Conservation (phyloP, 2,888 invertebrate species). For the Vannuccia rotundouncinata region DNA sequence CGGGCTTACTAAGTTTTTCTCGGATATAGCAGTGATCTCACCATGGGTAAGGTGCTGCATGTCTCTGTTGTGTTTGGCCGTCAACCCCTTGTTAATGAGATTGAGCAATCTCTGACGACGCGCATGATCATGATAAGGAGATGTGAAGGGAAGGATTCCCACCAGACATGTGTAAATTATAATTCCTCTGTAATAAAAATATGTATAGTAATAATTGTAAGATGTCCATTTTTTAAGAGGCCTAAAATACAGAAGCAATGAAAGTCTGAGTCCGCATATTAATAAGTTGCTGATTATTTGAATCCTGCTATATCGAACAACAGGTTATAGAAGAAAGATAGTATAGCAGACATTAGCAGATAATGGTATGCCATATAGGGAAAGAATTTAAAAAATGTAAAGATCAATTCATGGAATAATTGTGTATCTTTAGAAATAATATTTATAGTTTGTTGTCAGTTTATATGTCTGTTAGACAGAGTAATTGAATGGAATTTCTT, state of each 20-base stretch:
- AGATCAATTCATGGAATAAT: no score
- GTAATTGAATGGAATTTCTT: no score
- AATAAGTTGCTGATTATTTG: no score
- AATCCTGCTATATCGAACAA: no score
- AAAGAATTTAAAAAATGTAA: background rate
- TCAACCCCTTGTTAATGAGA: slow-evolving; percentile 66
- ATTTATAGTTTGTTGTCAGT: no score
- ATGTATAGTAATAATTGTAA: background rate
- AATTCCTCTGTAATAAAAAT: slow-evolving; percentile 62
- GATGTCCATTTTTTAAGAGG: background rate
- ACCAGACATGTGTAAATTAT: slow-evolving; percentile 70
- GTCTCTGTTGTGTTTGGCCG: slow-evolving; percentile 59
- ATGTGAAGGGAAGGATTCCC: slow-evolving; percentile 65
- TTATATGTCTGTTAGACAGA: no score
- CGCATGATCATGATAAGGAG: slow-evolving; percentile 55
- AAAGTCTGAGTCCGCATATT: no score
- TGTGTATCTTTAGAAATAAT: no score
- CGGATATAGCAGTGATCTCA: no score
- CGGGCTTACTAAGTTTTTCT: no score
- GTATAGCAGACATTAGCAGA: background rate
- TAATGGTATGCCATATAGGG: background rate
- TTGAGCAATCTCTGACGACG: slow-evolving; percentile 63
- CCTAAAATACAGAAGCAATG: no score
- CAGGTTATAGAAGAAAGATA: background rate
- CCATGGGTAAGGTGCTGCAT: slow-evolving; percentile 50